Base-by-base conservation (phyloP, 2,888 invertebrate genomes). In the Sclerodermus sp. region DNA sequence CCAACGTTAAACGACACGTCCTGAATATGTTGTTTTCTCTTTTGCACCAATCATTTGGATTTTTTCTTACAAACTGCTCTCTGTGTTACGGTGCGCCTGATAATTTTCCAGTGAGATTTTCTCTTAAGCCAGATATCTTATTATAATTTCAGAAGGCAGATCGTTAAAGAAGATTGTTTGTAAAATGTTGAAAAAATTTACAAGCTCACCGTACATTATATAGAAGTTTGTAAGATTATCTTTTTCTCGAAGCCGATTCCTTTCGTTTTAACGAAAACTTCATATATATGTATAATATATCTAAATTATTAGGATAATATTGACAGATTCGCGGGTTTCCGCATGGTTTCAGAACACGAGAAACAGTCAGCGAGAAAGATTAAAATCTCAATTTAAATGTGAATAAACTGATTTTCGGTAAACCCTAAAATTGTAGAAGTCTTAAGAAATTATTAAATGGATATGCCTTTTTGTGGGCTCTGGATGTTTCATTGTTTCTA, bases 281-380 rank as follows among this genome's bases (percentile, higher is more conserved):
- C 45, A n/a, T 47, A 30, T 10, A 10, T 30, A 30, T 30, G 10
- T 30, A 30, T 23, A 9, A 13, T 42, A 30, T 39, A 9, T 47
- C 13, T n/a, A 30, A 36, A 42, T 47, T 50, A 6, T 10, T 30
- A 9, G 30, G 6, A 46, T 53, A 55, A 53, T 59, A 63, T 64
- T 62, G 61, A 62, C 63, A 57, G 54, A 41, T 43, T 51, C 53
- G 53, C 42, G 46, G 52, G 53, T 42, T 38, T 47, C 45, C 32
- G 47, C 49, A 47, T 60, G 61, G 48, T 57, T 51, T 60, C 57
- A 46, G 53, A 54, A 51, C 45, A 54, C 55, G 57, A 57, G 48
- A 50, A 63, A 61, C 58, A 60, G 51, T 45, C 43, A 44, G 34
- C 4, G n/a, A n/a, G n/a, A n/a, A n/a, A n/a, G n/a, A n/a, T n/a